Evolutionary conservation across 2,113 vertebrate species (phyloP), one percentile per base, ranked within the genome.

Genomic region (Myrmecophaga tridactyla): DNA sequence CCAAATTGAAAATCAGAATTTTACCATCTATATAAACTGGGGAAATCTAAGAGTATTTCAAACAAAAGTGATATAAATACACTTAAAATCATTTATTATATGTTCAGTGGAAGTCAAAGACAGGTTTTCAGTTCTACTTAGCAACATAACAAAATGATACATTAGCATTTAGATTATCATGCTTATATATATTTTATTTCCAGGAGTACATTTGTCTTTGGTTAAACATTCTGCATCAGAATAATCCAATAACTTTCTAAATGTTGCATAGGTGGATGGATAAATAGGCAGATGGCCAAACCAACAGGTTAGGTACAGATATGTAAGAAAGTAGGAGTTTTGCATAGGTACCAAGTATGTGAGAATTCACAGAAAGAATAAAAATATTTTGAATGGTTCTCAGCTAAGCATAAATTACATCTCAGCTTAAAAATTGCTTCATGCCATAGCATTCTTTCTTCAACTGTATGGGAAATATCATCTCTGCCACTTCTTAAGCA

Each of bases 361-460:
- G 27, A 91, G 41, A 89, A 95, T 83, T 70, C 36, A 91, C 39
- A 63, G 56, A 93, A 77, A 10, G 73, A 67, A 90, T 29, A 18
- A 82, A 95, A 23, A 62, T 81, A 92, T 95, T 63, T 87, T 58
- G 15, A 95, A 65, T 70, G 67, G 0, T 0, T 87, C 73, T 95
- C 83, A 72, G 87, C 80, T 80, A 82, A 92, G 15, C 1, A 92
- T 77, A 89, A 34, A 20, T 67, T 96, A 92, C 93, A 6, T 83
- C 85, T 95, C 95, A 96, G 29, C 21, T 86, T 97, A 95, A 97
- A 97, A 96, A 90, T 80, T 95, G 11, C 58, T 56, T 87, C 58
- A 41, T 17, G 0, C 31, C 53, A 67, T 21, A 95, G 70, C 17
- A 72, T 94, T 97, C 81, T 96, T 94, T 97, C 96, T 97, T 96